phyloP scores from a whole-genome alignment of 2,113 vertebrate species.

The Axis porcinus region DNA sequence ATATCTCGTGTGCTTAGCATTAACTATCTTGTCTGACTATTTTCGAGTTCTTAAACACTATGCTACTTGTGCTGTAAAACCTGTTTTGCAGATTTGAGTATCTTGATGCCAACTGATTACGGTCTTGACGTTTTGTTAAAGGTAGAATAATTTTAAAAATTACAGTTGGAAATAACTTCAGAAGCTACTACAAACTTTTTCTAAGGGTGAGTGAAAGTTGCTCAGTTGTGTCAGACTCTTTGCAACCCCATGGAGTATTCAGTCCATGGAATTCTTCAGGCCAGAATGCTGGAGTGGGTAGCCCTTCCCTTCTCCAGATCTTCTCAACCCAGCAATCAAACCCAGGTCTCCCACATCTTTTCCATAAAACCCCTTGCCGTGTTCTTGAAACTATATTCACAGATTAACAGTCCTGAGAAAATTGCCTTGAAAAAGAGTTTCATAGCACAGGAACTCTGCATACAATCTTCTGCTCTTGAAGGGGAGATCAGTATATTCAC shows the following conservation, averaged over 20 bases:
- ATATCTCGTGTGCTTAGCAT: not conserved
- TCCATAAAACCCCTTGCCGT: not conserved
- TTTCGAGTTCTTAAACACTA: not conserved
- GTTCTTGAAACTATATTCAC: not conserved
- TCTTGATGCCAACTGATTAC: not conserved
- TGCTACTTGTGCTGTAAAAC: not conserved
- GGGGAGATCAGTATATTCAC: too few species aligned
- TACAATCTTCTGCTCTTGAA: too few species aligned
- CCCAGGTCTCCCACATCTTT: not conserved
- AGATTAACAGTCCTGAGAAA: not conserved
- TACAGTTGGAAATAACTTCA: not conserved
- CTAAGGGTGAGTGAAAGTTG: not conserved
- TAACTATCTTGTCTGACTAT: not conserved
- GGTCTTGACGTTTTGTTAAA: not conserved
- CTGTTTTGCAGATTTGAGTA: not conserved
- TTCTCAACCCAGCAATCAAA: not conserved
- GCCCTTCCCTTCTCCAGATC: not conserved
- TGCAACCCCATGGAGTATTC: not conserved
- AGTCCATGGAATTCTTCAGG: not conserved
- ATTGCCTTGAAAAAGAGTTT: not conserved
- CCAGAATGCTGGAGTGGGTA: not conserved
- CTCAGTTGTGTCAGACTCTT: accelerated
- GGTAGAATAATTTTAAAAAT: not conserved
- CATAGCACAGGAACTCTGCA: not conserved
- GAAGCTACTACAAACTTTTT: not conserved